Evolutionary conservation across 1,140 invertebrate species (phyloP), one percentile per base, ranked within the genome.

Genomic region (Platyura marginata): DNA sequence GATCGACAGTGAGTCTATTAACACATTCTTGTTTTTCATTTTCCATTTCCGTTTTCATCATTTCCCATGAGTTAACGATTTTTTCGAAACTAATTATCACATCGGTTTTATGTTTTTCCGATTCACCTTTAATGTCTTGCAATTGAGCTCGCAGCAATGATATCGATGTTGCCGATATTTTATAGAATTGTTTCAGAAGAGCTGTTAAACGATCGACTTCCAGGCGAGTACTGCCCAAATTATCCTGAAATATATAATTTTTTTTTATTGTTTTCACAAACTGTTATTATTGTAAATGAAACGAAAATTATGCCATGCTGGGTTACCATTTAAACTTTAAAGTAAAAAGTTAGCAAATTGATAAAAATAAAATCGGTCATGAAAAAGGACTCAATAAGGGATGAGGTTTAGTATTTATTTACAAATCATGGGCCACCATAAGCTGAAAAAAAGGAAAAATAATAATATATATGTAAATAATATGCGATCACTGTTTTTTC

Each of bases 61-160:
- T 57, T 18, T 67, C 61, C 50, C 72, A 67, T 3, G 66, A 65
- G 42, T 70, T 61, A 45, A 61, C 59, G 20, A 81, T 52, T 23
- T 69, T 61, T 21, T 69, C 58, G 47, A 70, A 66, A 44, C 75
- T 64, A 16, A 65, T 59, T 3, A 57, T 56, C 2, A 77, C 50
- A 29, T 57, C 66, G 9, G 57, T 55, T 42, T 70, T 71, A 40
- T 74, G 70, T 5, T 60, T 50, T 1, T 59, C 48, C 1, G 69
- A 53, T 18, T 69, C 66, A 10, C 60, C 54, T 51, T 72, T 74
- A 29, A 80, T 54, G 21, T 63, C 64, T 3, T 54, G 47, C 39
- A 81, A 49, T 55, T 82, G 75, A 13, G 67, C 62, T 40, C 69
- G 71, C n/a, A 81, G 65, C 29, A 67, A 57, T 20, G 57, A 49